Evolutionary conservation across 2,888 invertebrate genomes (phyloP).

Genomic region (Eristalinus sepulchralis): DNA sequence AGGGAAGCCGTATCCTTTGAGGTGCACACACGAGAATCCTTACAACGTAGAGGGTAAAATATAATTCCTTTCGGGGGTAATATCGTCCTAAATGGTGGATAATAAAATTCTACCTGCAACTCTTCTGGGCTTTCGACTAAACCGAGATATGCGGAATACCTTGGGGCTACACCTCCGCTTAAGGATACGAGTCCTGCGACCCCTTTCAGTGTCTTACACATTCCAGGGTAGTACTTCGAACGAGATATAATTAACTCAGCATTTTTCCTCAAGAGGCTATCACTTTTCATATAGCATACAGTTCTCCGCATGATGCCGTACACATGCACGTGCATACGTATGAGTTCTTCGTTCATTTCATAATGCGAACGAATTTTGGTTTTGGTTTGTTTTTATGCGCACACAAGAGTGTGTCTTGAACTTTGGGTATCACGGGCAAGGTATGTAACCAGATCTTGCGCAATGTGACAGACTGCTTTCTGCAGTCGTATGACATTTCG

Average conservation of each 20-base stretch:
- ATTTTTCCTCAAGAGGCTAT: constrained; percentile 51
- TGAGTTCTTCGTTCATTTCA: neutral
- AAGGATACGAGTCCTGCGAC: constrained; percentile 22
- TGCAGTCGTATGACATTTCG: constrained; percentile 58
- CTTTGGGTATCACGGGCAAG: neutral
- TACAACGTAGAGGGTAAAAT: constrained; percentile 62
- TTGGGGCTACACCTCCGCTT: constrained; percentile 12
- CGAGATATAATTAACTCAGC: constrained; percentile 53
- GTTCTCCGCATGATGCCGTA: neutral
- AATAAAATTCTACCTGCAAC: constrained; percentile 55
- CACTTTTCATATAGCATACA: constrained; percentile 43
- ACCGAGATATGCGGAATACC: constrained; percentile 13
- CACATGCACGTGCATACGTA: neutral
- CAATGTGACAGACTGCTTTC: neutral
- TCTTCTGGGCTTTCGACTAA: neutral
- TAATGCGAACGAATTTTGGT: neutral
- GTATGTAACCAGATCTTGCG: neutral
- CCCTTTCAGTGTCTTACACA: constrained; percentile 35
- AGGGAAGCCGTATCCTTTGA: constrained; percentile 53
- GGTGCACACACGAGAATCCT: constrained; percentile 57
- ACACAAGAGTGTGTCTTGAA: neutral
- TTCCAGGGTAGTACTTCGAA: constrained; percentile 33
- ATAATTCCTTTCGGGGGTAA: constrained; percentile 65
- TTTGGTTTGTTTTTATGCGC: neutral
- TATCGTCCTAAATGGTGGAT: constrained; percentile 64